Evolutionary conservation across 1,140 invertebrate species (phyloP), one percentile per base, ranked within the genome.

Genomic region (Araneus ventricosus): DNA sequence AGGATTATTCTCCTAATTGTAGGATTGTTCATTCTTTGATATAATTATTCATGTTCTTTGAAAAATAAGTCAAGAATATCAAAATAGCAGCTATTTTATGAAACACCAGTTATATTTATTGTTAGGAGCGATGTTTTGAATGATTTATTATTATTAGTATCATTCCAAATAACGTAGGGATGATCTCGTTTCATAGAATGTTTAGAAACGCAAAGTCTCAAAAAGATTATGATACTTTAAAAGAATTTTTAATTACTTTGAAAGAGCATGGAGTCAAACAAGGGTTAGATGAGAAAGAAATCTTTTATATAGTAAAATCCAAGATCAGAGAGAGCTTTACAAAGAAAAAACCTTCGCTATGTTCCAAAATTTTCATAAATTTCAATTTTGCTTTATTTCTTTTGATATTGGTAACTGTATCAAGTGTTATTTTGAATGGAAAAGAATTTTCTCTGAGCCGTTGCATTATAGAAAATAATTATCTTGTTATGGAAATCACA

Each of bases 401-500:
- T 45, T 22, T 93, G 0, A 88, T 93, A 41, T 24, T 88, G 20
- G 17, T 87, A 39, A 87, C 91, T 27, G 27, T 93, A n/a, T 79
- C 67, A 34, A 39, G 70, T 52, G 45, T 89, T 30, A 41, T 89
- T 30, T 67, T 93, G 70, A 93, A 93, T 67, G 86, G 70, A 2
- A 88, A 70, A 27, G 87, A 93, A 45, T 88, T 93, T 84, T 17
- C 67, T 34, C 57, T 88, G n/a, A 80, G 89, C 57, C 52, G 93
- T 6, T 94, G 94, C 79, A 93, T 91, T 30, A 59, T 94, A 34
- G 82, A 97, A 93, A 98, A 97, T 95, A 98, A 98, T 96, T 97
- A 97, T 94, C 96, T 98, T 75, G 96, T 98, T 52, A 98, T 97
- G 97, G 98, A 98, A 95, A 97, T 97, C 67, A 97, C 97, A 20